These are phyloP conservation scores for Drosophila eugracilis DNA, from an alignment of 1,140 invertebrate genomes.

Conservation along the genomic window DNA sequence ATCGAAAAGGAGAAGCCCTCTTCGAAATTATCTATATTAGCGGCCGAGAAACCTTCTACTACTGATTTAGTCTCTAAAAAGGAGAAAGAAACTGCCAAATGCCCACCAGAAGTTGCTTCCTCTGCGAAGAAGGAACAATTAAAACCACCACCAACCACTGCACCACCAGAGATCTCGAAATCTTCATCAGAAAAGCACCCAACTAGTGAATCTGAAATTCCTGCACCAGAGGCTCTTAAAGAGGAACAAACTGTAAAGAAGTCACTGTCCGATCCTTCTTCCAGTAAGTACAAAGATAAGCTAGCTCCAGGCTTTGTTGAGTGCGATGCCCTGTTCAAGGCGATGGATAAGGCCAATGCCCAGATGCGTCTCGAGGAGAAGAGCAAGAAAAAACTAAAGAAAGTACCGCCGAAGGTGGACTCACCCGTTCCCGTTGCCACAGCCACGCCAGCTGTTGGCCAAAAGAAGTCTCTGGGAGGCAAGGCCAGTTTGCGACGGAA, in stretches of 20 bases:
- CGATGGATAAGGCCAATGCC: constrained; percentile 51
- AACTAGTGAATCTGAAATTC: not conserved
- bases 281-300: constrained; percentile 19
- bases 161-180: constrained; percentile 3
- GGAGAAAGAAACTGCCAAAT: not conserved
- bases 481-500: constrained; percentile 1
- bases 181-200: not conserved
- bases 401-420: constrained; percentile 29
- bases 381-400: constrained; percentile 49
- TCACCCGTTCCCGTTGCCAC: not conserved
- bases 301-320: constrained; percentile 31
- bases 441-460: not conserved
- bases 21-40: not conserved
- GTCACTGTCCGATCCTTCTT: too few species aligned
- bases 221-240: not conserved
- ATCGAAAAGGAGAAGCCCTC: not conserved
- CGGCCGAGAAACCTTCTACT: not conserved
- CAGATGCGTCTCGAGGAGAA: constrained; percentile 44
- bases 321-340: constrained; percentile 67
- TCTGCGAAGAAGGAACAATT: not conserved
- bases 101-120: not conserved
- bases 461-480: not conserved
- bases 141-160: not conserved
- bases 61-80: not conserved
- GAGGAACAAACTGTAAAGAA: not conserved